Evolutionary conservation across 2,888 invertebrate species (phyloP).

Genomic region (Dilophus febrilis): DNA sequence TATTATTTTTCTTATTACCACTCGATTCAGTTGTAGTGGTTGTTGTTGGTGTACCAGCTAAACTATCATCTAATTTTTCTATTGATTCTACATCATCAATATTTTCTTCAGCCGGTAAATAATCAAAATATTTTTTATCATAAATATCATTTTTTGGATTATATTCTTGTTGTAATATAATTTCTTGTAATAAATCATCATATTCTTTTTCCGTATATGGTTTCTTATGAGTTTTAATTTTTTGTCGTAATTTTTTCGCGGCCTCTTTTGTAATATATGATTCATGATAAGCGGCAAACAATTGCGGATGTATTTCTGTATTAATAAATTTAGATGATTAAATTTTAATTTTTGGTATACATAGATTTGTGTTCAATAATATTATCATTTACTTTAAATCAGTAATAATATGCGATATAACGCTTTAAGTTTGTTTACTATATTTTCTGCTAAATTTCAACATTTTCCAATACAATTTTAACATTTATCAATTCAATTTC

Average conservation of each 20-base stretch:
- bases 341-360: no score
- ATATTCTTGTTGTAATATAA: slow-evolving; percentile 6
- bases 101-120: slow-evolving; percentile 13
- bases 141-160: slow-evolving; percentile 4
- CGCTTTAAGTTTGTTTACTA: no score
- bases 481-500: no score
- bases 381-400: no score
- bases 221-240: slow-evolving; percentile 4
- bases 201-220: slow-evolving; percentile 7
- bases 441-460: no score
- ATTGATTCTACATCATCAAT: slow-evolving; percentile 6
- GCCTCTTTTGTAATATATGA: slow-evolving; percentile 10
- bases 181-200: slow-evolving; percentile 8
- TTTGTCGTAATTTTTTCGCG: slow-evolving; percentile 7
- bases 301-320: slow-evolving; percentile 3
- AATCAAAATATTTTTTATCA: slow-evolving; percentile 15
- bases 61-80: neutral
- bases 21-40: no score
- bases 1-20: neutral
- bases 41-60: neutral
- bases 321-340: no score
- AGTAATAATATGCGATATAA: no score
- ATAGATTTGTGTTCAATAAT: no score
- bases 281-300: slow-evolving; percentile 7
- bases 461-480: no score